phyloP scores from a whole-genome alignment of 2,797 vertebrate species.

The Graptemys geographica region DNA sequence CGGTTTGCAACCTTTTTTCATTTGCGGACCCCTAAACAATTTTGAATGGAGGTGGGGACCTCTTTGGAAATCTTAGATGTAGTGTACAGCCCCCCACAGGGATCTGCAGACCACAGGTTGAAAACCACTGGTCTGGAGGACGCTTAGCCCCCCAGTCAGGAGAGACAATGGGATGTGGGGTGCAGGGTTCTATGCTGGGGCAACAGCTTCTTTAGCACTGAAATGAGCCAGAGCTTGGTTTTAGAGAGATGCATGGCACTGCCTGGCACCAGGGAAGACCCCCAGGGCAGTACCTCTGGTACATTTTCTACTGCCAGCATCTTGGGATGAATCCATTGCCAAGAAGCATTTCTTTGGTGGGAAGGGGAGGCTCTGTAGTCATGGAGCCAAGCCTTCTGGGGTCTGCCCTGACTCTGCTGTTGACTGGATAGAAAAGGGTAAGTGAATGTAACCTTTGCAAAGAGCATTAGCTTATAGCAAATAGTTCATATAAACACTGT shows the following conservation, averaged over 20 bases:
- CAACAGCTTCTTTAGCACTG: not conserved
- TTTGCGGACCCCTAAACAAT: too few species aligned
- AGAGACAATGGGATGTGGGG: not conserved
- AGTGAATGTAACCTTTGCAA: not conserved
- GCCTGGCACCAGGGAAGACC: not conserved
- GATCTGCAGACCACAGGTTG: too few species aligned
- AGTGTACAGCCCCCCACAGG: too few species aligned
- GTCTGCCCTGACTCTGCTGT: not conserved
- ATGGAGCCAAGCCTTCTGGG: not conserved
- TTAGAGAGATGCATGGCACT: not conserved
- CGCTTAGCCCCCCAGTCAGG: not conserved
- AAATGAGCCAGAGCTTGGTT: not conserved
- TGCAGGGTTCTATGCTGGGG: not conserved
- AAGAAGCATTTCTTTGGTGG: accelerated
- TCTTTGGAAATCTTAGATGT: not conserved
- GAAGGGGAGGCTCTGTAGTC: not conserved
- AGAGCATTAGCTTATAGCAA: accelerated
- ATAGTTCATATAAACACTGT: not conserved
- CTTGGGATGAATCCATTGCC: not conserved
- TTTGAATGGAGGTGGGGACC: not conserved
- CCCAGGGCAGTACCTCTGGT: not conserved
- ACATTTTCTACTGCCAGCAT: not conserved
- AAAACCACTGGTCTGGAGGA: not conserved
- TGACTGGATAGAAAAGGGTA: not conserved
- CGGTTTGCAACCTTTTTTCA: too few species aligned